Evolutionary conservation across 2,113 vertebrate species (phyloP).

Genomic region (Ameiurus melas): DNA sequence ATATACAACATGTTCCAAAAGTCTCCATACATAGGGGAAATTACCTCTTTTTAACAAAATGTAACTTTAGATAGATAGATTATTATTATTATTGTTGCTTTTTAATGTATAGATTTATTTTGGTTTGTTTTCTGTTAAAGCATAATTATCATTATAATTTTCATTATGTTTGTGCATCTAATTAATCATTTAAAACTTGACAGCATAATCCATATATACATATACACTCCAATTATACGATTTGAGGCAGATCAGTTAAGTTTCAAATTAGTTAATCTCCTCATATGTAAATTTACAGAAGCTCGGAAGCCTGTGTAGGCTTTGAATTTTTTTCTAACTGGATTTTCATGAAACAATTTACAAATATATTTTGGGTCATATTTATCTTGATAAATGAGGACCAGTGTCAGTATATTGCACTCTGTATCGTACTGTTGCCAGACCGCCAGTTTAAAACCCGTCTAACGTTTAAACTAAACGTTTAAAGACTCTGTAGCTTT

Average conservation of each 20-base stretch:
- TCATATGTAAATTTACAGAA: neutral
- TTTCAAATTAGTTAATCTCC: neutral
- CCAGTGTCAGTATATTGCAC: conserved; percentile 4
- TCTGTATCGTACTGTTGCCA: conserved; percentile 23
- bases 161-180: neutral
- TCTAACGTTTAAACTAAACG: conserved; percentile 24
- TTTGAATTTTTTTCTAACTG: neutral
- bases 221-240: neutral
- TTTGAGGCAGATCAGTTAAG: neutral
- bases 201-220: neutral
- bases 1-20: no score
- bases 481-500: conserved; percentile 2
- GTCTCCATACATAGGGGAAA: no score
- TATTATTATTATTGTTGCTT: no score
- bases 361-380: neutral
- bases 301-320: neutral
- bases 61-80: no score
- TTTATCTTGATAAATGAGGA: neutral
- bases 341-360: neutral
- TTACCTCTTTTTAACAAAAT: no score
- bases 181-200: neutral
- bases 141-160: neutral
- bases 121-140: neutral
- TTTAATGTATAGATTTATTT: neutral
- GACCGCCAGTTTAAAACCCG: neutral